Base-by-base conservation (phyloP, 2,888 invertebrate species). In the Pollenia griseotomentosa region DNA sequence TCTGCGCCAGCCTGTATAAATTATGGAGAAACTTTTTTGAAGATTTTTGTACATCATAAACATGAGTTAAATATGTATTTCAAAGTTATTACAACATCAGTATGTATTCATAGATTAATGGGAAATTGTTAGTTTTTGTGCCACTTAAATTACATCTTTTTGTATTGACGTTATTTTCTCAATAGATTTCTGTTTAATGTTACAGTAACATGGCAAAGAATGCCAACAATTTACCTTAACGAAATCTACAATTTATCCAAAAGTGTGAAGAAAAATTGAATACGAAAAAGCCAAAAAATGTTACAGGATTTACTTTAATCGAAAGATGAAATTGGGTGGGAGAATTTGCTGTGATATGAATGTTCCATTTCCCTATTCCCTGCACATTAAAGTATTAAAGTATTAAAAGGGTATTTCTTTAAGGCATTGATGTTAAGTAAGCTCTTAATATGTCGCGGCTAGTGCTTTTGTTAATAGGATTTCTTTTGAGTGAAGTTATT, bases 391-490 rank as follows among this genome's bases (percentile, higher is more conserved):
- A 33, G 68, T 51, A 68, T 51, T n/a, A n/a, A n/a, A n/a, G n/a
- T n/a, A n/a, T n/a, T 81, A 75, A 75, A 80, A 51, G 66, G 53
- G 75, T 46, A 71, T 84, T 53, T 12, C 9, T 19, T 51, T 83
- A 77, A 77, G 73, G 33, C 33, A 33, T 33, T 33, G 33, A 33
- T 3, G 33, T 33, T n/a, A n/a, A n/a, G n/a, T 19, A 1, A 74
- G 75, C 68, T 77, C 68, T 19, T 19, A 77, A 78, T 77, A 73
- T 85, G 89, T 89, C 89, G 90, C 88, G 89, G 88, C 89, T 91
- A 91, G 90, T 91, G 90, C 23, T 23, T 23, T 23, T 23, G 23
- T 23, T 23, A 23, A 91, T 91, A 91, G 90, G 90, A 90, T 90
- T 90, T 90, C 89, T 65, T 55, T 68, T 51, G n/a, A n/a, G 48